Percentiles rank a stretch among this genome's conserved stretches.
phyloP scores from a whole-genome alignment of 2,113 vertebrate species.

The Tetraodon nigroviridis region DNA sequence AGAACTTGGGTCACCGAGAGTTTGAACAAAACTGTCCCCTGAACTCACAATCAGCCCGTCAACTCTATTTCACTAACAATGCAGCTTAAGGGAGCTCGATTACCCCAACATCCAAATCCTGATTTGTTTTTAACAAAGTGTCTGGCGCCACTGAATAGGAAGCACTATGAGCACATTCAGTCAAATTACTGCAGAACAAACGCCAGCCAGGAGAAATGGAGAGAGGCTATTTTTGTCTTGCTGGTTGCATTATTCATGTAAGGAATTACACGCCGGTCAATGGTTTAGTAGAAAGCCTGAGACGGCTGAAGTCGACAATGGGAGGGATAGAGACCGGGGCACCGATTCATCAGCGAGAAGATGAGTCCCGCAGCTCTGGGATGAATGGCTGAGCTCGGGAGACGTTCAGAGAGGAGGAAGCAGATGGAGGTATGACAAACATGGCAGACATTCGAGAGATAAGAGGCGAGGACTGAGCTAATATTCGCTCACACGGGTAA shows the following conservation, averaged over 20 bases:
- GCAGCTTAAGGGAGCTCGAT: slow-evolving; percentile 23
- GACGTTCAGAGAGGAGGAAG: slow-evolving; percentile 25
- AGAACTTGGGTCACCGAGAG: slow-evolving; percentile 17
- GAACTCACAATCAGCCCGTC: slow-evolving; percentile 40
- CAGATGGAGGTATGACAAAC: slow-evolving; percentile 13
- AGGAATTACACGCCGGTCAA: slow-evolving; percentile 58
- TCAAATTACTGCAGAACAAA: slow-evolving; percentile 57
- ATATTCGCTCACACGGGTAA: slow-evolving; percentile 12
- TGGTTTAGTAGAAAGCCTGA: slow-evolving; percentile 49
- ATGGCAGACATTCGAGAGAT: slow-evolving; percentile 15
- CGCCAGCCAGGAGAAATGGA: slow-evolving; percentile 30
- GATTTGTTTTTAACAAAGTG: slow-evolving; percentile 45
- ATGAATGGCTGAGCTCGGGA: slow-evolving; percentile 6
- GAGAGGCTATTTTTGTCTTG: slow-evolving; percentile 59
- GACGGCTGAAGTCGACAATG: slow-evolving; percentile 59
- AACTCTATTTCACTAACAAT: slow-evolving; percentile 35
- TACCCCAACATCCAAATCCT: slow-evolving; percentile 41
- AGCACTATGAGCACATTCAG: slow-evolving; percentile 26
- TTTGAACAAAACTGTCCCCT: slow-evolving; percentile 47
- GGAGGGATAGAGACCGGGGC: slow-evolving; percentile 62
- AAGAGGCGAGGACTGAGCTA: slow-evolving; percentile 16
- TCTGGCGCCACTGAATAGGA: slow-evolving; percentile 38
- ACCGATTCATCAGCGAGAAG: slow-evolving; percentile 61
- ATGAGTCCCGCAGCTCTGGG: slow-evolving; percentile 31
- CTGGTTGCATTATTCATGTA: slow-evolving; percentile 68